These are phyloP conservation scores for Liolophura sinensis DNA, from an alignment of 1,140 invertebrate genomes.

Conservation along the genomic window DNA sequence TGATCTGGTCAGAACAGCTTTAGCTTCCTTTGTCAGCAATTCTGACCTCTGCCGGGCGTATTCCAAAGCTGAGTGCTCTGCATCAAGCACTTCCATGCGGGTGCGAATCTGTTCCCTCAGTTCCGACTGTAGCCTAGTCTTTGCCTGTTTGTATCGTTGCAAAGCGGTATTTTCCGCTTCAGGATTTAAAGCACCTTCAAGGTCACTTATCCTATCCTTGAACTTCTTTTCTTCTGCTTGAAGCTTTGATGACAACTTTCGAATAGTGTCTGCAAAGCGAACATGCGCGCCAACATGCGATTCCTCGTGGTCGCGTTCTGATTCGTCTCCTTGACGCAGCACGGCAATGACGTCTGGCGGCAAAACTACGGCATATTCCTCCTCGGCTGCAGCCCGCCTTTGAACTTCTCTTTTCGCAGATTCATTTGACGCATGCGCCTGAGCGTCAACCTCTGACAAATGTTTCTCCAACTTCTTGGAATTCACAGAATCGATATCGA, in stretches of 20 bases:
- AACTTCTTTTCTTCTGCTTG: constrained; percentile 49
- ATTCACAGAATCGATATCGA: constrained; percentile 24
- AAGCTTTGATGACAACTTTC: constrained; percentile 48
- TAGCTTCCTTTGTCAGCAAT: constrained; percentile 43
- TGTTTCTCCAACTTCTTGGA: constrained; percentile 29
- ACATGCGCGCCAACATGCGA: constrained; percentile 36
- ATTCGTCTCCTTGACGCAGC: constrained; percentile 43
- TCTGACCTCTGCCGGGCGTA: constrained; percentile 46
- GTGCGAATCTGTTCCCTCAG: constrained; percentile 44
- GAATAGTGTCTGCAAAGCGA: constrained; percentile 40
- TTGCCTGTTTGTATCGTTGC: constrained; percentile 49
- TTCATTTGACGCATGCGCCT: constrained; percentile 38
- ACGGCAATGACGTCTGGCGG: constrained; percentile 49
- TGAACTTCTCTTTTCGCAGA: constrained; percentile 43
- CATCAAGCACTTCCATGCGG: constrained; percentile 41
- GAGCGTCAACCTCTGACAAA: constrained; percentile 36
- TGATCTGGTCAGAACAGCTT: constrained; percentile 38
- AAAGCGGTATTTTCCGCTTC: constrained; percentile 43
- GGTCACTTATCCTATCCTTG: constrained; percentile 43
- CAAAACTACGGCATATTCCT: constrained; percentile 41
- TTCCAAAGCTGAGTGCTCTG: constrained; percentile 46
- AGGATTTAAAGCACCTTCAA: constrained; percentile 48
- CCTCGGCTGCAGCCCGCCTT: constrained; percentile 43
- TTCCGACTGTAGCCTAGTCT: constrained; percentile 42
- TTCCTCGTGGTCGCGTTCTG: constrained; percentile 41